A percentile compares a stretch with the other conserved stretches of the same genome.
These are phyloP conservation scores for Mastomys natalensis DNA, from an alignment of 2,113 vertebrate species.

Conservation along the genomic window DNA sequence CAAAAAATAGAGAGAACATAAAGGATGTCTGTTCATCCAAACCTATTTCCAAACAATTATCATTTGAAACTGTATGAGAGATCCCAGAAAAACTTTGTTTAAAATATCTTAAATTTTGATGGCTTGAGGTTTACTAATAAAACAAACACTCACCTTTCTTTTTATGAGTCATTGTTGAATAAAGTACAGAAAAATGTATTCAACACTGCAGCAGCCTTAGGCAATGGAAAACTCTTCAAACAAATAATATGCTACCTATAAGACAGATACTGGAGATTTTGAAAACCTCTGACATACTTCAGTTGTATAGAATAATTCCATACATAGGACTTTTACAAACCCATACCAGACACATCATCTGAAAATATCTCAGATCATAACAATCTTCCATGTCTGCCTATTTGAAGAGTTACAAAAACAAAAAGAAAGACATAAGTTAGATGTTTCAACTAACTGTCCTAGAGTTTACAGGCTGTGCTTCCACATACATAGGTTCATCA, in stretches of 20 bases:
- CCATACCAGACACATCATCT: not conserved
- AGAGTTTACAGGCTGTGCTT: fast-evolving
- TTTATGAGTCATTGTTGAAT: not conserved
- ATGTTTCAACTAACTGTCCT: not conserved
- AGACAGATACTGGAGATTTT: not conserved
- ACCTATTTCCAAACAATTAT: not conserved
- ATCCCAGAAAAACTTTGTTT: not conserved
- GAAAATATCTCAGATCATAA: not conserved
- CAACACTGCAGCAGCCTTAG: not conserved
- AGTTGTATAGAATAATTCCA: not conserved
- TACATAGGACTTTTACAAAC: not conserved
- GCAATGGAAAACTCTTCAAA: not conserved
- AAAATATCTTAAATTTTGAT: not conserved
- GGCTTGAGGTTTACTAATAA: fast-evolving
- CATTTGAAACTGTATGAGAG: too few species aligned
- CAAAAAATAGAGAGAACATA: not conserved
- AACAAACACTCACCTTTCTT: not conserved
- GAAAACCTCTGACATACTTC: not conserved
- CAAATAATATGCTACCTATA: not conserved
- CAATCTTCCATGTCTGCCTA: not conserved
- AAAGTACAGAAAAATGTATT: not conserved
- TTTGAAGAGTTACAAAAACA: not conserved
- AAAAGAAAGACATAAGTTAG: not conserved
- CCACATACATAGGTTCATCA: too few species aligned
- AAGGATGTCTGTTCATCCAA: fast-evolving